Conservation (phyloP, 2,797 vertebrate genomes). For the Geotrypetes seraphini region DNA sequence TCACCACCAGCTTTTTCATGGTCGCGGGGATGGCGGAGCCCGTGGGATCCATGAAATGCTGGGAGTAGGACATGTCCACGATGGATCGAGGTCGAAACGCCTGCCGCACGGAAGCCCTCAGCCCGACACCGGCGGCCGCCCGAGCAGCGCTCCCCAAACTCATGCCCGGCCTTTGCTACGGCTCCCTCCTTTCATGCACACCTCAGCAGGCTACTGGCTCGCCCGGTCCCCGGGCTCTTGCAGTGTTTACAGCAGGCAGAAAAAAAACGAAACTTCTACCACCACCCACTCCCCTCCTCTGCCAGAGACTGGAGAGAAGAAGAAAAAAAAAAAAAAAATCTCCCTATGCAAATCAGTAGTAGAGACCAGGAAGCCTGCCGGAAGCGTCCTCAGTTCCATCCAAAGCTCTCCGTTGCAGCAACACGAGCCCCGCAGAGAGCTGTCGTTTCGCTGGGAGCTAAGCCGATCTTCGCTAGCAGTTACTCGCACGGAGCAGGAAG, state of each 20-base stretch:
- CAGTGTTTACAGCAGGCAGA: background rate
- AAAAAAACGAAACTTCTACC: slow-evolving; percentile 1
- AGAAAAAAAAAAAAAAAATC: slow-evolving; percentile 10
- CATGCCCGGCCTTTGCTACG: slow-evolving; percentile 12
- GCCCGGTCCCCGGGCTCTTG: background rate
- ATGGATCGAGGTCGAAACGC: slow-evolving; percentile 51
- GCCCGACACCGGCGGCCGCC: slow-evolving; percentile 10
- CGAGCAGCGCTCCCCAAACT: slow-evolving; percentile 4
- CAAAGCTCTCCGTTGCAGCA: slow-evolving; percentile 13
- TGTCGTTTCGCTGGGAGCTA: slow-evolving; percentile 13
- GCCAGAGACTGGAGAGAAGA: slow-evolving; percentile 2
- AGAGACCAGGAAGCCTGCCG: slow-evolving; percentile 4
- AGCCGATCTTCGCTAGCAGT: slow-evolving; percentile 16
- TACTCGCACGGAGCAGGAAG: slow-evolving; percentile 15
- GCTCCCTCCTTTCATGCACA: background rate
- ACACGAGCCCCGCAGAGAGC: too few relatives aligned
- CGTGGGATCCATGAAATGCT: slow-evolving; percentile 87
- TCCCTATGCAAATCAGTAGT: slow-evolving; percentile 6
- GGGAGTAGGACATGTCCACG: slow-evolving; percentile 81
- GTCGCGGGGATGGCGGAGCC: slow-evolving; percentile 73
- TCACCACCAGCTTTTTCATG: slow-evolving; percentile 82
- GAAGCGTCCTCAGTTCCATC: slow-evolving; percentile 20
- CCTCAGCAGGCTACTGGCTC: background rate
- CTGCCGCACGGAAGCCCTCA: background rate
- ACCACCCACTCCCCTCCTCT: slow-evolving; percentile 1